Base-by-base conservation (phyloP, 2,113 vertebrate species). In the Apistogramma diplotaenia region DNA sequence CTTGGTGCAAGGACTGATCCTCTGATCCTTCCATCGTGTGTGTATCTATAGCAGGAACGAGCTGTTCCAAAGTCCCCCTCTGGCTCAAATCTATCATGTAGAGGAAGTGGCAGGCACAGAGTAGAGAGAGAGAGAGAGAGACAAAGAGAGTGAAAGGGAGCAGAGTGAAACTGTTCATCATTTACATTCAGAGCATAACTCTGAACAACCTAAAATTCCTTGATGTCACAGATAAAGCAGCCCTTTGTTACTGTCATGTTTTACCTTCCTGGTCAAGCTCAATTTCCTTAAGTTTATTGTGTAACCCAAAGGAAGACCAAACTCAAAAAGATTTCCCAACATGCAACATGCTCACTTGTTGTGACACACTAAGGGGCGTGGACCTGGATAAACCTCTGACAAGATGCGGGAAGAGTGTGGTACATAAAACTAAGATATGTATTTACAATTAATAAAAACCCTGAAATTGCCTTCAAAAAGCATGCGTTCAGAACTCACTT, bases 1-100 rank as follows among this genome's bases (percentile, higher is more conserved):
- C 54, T 3, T 27, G 59, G 5, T 16, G 33, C 27, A 37, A 61
- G 10, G 83, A 67, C 19, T 87, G 61, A 15, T 75, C 75, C 49
- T 86, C 65, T 7, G 86, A 85, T 55, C 43, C 93, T 37, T 92
- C 88, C 85, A 91, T 89, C 43, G 18, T 74, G 56, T 81, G 67
- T 18, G 60, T 60, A 54, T 78, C 61, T 55, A 77, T 83, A 57
- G 73, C 83, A 78, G 87, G 74, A 86, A 83, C 89, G 76, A 74
- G 73, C n/a, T 89, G 83, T 65, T 94, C 89, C 84, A 89, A 85
- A 55, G 88, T 81, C 87, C 84, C 58, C 84, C 78, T 76, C 60
- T 67, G 21, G 43, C 74, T 89, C 74, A 89, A 80, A 89, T 81
- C 92, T 94, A 85, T 27, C 40, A 76, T 19, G 79, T 2, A 85